Evolutionary conservation across 2,113 vertebrate species (phyloP).

Genomic region (Sphyrna mokarran): DNA sequence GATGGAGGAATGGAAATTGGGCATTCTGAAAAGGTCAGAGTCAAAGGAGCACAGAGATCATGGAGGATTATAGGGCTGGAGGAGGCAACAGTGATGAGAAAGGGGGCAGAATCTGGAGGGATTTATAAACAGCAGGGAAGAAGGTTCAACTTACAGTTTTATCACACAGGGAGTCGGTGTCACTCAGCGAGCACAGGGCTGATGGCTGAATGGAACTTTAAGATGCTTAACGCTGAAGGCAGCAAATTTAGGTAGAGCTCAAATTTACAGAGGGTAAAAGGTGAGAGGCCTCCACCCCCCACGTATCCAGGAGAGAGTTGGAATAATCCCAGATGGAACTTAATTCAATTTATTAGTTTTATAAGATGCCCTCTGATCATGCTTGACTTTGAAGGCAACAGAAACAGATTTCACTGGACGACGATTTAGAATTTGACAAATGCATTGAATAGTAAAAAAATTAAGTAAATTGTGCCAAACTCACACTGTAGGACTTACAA

Average conservation of each 20-base stretch:
- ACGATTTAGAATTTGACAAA: not conserved
- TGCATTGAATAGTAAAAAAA: not conserved
- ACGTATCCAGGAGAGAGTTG: not conserved
- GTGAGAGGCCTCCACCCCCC: not conserved
- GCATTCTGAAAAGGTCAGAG: not conserved
- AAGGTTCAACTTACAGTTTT: no score
- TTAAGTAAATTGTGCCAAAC: not conserved
- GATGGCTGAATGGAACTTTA: not conserved
- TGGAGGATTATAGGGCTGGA: not conserved
- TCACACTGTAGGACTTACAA: not conserved
- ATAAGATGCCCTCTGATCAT: not conserved
- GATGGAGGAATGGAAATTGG: not conserved
- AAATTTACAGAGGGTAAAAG: not conserved
- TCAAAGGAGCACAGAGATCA: not conserved
- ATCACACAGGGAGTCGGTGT: no score
- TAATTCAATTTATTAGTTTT: not conserved
- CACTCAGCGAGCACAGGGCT: not conserved
- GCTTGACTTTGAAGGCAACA: not conserved
- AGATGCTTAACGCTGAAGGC: not conserved
- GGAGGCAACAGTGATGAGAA: not conserved
- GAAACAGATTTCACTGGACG: not conserved
- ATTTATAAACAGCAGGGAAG: not conserved
- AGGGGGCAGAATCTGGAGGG: not conserved
- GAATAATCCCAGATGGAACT: not conserved
- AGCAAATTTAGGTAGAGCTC: not conserved